phyloP scores from a whole-genome alignment of 2,888 invertebrate genomes.

The Tetropium fuscum region DNA sequence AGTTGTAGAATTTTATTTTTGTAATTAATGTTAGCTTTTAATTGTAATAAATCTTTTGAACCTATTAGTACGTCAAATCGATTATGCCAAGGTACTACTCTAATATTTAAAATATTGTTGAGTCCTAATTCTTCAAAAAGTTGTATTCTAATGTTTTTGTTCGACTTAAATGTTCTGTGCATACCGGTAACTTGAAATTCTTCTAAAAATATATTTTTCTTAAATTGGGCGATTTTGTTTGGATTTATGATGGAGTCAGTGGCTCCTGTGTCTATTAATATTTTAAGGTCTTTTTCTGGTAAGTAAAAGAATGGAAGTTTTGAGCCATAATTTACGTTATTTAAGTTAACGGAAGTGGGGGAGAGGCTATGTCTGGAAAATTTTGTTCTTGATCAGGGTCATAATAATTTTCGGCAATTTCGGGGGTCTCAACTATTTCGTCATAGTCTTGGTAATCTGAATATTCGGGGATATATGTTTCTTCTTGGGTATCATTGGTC shows the following conservation, averaged over 20 bases:
- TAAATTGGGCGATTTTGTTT: neutral
- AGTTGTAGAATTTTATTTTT: neutral
- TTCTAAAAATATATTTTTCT: neutral
- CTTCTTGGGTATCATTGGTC: neutral
- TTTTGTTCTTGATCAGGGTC: too few species aligned
- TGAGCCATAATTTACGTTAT: neutral
- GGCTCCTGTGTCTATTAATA: slow-evolving; percentile 3
- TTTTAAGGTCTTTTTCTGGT: neutral
- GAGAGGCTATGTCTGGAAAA: neutral
- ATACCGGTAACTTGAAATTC: neutral
- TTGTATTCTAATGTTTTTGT: neutral
- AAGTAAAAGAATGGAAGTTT: neutral
- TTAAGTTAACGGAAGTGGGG: neutral
- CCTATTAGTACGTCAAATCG: neutral
- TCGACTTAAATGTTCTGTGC: neutral
- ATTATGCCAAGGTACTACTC: neutral
- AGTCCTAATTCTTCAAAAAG: neutral
- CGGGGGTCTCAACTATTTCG: too few species aligned
- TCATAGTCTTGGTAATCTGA: neutral
- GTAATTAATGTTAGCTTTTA: neutral
- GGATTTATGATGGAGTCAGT: slow-evolving; percentile 7
- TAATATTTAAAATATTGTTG: neutral
- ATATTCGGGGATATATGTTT: neutral
- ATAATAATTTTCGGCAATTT: neutral
- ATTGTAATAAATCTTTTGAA: neutral